Conservation (phyloP, 2,888 invertebrate species). For the Baronia brevicornis region DNA sequence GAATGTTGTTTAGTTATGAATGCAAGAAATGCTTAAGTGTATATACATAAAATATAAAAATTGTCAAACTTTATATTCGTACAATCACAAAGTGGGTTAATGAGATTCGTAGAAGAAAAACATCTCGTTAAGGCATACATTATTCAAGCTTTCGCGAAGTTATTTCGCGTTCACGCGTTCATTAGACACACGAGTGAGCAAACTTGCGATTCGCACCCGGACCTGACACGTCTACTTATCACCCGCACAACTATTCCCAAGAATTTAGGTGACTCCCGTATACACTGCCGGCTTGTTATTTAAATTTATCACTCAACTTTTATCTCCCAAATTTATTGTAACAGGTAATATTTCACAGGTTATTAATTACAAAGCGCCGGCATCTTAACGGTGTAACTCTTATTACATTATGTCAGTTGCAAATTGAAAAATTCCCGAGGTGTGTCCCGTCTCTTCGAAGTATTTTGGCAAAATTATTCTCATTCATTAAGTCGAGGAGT, state of each 20-base stretch:
- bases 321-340: constrained; percentile 73
- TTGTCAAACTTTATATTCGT: constrained; percentile 68
- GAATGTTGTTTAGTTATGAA: too few species aligned
- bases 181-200: constrained; percentile 59
- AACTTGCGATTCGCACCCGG: constrained; percentile 57
- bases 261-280: constrained; percentile 54
- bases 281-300: constrained; percentile 59
- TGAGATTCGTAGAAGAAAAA: constrained; percentile 74
- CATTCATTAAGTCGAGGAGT: constrained; percentile 73
- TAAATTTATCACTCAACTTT: constrained; percentile 76
- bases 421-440: constrained; percentile 75
- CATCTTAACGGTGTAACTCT: constrained; percentile 72
- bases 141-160: constrained; percentile 71
- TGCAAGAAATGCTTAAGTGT: constrained; percentile 16
- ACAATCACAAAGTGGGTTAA: constrained; percentile 73
- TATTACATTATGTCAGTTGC: constrained; percentile 75
- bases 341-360: constrained; percentile 74
- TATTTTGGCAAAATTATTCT: constrained; percentile 75
- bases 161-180: constrained; percentile 73
- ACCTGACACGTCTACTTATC: constrained; percentile 62
- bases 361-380: constrained; percentile 72
- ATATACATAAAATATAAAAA: constrained; percentile 49
- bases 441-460: constrained; percentile 72
- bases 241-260: constrained; percentile 66
- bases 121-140: constrained; percentile 75